These are phyloP conservation scores for Pristionchus pacificus DNA, from an alignment of 1,140 invertebrate genomes.

Conservation along the genomic window DNA sequence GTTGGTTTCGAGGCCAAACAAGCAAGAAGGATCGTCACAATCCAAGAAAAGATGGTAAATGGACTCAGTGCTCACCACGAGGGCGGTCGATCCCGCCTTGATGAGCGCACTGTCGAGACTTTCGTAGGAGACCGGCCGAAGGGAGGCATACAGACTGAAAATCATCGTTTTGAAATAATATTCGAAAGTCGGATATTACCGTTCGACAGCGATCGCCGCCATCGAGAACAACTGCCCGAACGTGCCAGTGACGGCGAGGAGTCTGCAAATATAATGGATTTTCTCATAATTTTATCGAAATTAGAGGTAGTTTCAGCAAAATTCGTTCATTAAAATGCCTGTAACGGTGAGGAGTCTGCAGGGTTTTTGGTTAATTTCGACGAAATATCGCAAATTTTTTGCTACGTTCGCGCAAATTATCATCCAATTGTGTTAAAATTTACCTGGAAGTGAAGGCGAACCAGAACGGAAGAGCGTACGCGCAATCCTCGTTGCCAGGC, in stretches of 20 bases:
- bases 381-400: too few species aligned
- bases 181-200: background rate
- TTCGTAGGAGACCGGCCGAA: background rate
- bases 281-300: too few species aligned
- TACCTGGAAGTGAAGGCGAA: background rate
- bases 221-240: background rate
- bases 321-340: too few species aligned
- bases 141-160: background rate
- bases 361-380: too few species aligned
- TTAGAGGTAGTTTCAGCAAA: too few species aligned
- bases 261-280: too few species aligned
- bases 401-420: too few species aligned
- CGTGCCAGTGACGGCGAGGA: background rate
- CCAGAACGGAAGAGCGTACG: background rate
- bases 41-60: background rate
- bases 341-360: too few species aligned
- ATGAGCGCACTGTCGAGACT: background rate
- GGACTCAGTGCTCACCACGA: background rate
- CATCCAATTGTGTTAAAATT: too few species aligned
- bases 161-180: too few species aligned
- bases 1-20: background rate
- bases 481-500: too few species aligned
- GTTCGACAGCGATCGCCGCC: background rate
- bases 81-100: background rate
- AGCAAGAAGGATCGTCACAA: background rate